Percentiles rank a stretch among this genome's conserved stretches.
phyloP scores from a whole-genome alignment of 2,113 vertebrate genomes.

The Dipodomys merriami region DNA sequence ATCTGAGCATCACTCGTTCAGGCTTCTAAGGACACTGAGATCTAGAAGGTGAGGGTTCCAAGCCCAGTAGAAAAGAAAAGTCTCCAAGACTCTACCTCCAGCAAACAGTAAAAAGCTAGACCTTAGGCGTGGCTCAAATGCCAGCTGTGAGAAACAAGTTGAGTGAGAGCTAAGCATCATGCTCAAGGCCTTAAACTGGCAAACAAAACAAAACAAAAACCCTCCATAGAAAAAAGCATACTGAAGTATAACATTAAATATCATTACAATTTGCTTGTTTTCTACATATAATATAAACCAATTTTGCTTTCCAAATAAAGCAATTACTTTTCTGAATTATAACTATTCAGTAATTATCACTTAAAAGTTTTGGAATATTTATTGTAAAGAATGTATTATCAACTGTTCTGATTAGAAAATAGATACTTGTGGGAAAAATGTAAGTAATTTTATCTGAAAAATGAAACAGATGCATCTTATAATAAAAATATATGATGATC shows the following conservation, averaged over 20 bases:
- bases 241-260: slow-evolving; percentile 54
- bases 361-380: slow-evolving; percentile 62
- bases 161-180: too few species aligned
- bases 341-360: slow-evolving; percentile 65
- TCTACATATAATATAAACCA: slow-evolving; percentile 68
- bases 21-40: too few species aligned
- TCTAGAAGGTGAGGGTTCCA: too few species aligned
- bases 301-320: slow-evolving; percentile 63
- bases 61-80: too few species aligned
- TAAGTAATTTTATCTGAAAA: slow-evolving; percentile 70
- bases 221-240: background rate
- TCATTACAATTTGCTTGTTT: slow-evolving; percentile 57
- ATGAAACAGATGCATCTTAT: slow-evolving; percentile 40
- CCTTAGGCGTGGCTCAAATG: too few species aligned
- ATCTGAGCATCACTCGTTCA: too few species aligned
- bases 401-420: slow-evolving; percentile 68
- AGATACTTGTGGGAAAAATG: slow-evolving; percentile 64
- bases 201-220: too few species aligned
- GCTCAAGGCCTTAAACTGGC: too few species aligned
- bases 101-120: too few species aligned
- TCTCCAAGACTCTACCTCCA: too few species aligned
- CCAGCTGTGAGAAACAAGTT: too few species aligned
- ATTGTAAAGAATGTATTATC: slow-evolving; percentile 53
- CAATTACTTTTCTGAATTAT: slow-evolving; percentile 68
- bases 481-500: slow-evolving; percentile 74